Evolutionary conservation across 2,888 invertebrate species (phyloP).

Genomic region (Patella caerulea): DNA sequence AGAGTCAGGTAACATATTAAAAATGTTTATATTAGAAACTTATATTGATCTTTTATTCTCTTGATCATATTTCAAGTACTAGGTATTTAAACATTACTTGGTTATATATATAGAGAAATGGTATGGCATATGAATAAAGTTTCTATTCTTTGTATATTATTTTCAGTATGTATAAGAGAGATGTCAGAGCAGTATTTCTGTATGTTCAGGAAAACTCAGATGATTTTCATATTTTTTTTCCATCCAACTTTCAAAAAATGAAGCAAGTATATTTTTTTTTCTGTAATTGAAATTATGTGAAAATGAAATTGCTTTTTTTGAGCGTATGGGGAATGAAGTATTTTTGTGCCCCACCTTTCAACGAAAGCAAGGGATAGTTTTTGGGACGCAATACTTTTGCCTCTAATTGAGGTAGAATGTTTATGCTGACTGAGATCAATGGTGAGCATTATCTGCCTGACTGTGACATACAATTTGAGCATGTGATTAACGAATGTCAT

Average conservation of each 20-base stretch:
- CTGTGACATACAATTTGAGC: no score
- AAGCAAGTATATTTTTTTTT: conserved; percentile 68
- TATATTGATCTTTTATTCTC: conserved; percentile 1
- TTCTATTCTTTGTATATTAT: conserved; percentile 22
- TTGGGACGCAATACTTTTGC: no score
- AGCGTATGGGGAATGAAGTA: no score
- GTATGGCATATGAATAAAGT: background rate
- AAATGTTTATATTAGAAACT: background rate
- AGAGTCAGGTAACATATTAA: conserved; percentile 79
- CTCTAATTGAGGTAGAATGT: no score
- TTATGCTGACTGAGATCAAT: no score
- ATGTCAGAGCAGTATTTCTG: conserved; percentile 94
- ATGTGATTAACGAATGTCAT: no score
- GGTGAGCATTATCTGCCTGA: no score
- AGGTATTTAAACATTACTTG: background rate
- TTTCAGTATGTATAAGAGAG: conserved; percentile 91
- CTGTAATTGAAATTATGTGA: background rate
- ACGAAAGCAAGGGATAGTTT: no score
- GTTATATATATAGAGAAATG: background rate
- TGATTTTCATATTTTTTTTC: conserved; percentile 94
- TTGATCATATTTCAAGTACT: conserved; percentile 17
- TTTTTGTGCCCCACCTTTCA: no score
- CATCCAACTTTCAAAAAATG: conserved; percentile 88
- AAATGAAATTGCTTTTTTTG: background rate
- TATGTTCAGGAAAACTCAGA: conserved; percentile 96